Conservation (phyloP, 2,888 invertebrate species). For the Stenolophus ochropezus region DNA sequence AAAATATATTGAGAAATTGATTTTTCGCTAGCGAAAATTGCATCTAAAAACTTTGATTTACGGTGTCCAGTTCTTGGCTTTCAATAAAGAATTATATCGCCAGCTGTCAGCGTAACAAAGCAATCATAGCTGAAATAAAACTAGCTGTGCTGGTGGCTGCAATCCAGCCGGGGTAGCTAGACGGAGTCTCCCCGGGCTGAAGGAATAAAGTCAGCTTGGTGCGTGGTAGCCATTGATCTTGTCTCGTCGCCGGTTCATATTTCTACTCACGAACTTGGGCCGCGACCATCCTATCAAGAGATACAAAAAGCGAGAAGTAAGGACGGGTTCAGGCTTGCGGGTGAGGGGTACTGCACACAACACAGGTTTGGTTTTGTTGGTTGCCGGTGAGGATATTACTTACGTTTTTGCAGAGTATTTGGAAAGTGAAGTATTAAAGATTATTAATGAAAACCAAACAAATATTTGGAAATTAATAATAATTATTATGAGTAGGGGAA, state of each 20-base stretch:
- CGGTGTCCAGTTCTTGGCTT: not conserved
- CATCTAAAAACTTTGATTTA: not conserved
- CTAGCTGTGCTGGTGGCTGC: not conserved
- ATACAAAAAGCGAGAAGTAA: conserved; percentile 40
- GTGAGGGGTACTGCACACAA: conserved; percentile 16
- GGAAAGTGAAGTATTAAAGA: too few species aligned
- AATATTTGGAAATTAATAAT: too few species aligned
- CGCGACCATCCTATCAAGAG: conserved; percentile 32
- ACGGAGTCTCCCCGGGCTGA: not conserved
- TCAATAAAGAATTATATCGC: not conserved
- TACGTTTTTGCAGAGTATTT: too few species aligned
- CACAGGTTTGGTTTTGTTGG: conserved; percentile 12
- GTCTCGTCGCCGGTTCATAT: conserved; percentile 46
- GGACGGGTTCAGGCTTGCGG: not conserved
- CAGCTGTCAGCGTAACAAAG: not conserved
- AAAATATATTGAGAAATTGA: too few species aligned
- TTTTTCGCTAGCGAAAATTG: too few species aligned
- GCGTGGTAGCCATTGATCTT: conserved; percentile 46
- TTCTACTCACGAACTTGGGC: conserved; percentile 51
- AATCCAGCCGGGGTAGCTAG: not conserved
- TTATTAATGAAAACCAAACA: too few species aligned
- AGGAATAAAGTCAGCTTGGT: conserved; percentile 37
- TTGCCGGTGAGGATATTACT: conserved; percentile 13
- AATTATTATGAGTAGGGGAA: too few species aligned
- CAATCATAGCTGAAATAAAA: not conserved